Evolutionary conservation across 2,113 vertebrate genomes (phyloP), one percentile per base, ranked within the genome.

Genomic region (Albula goreensis): DNA sequence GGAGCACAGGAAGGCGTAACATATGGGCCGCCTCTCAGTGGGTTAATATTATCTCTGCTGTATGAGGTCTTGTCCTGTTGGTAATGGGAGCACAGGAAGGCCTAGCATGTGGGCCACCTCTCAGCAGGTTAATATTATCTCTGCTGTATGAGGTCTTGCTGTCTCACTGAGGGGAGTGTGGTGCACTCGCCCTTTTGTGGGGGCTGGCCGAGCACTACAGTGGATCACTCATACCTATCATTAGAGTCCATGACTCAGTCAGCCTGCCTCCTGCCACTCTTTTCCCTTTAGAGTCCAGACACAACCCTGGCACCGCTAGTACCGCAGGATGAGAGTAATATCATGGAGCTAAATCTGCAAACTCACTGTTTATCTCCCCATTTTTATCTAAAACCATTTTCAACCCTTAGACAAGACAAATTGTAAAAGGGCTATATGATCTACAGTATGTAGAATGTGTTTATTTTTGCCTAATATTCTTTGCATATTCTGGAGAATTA

Each of bases 161-260:
- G 41, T 50, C 41, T 49, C 49, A 50, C 66, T 52, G 50, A 52
- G 0, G 50, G 80, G 52, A 82, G n/a, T 56, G n/a, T 52, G 25
- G 52, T 50, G 5, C 12, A 15, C 15, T 22, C 25, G 50, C 19
- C 66, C 50, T 3, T 50, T 15, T 22, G 31, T 15, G 78, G 80
- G 31, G 70, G 70, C 70, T 31, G 70, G n/a, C n/a, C 10, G n/a
- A 51, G 6, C 48, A 19, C 60, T 17, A 50, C n/a, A n/a, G 41
- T 25, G 5, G 79, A 57, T 70, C n/a, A 63, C 50, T 17, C 12
- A 74, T 50, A 56, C 63, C 60, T 81, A 25, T 70, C 9, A 51
- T 82, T 74, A 70, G 79, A n/a, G 19, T 51, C 56, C 48, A 50
- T 81, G 85, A 70, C 41, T 85, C 57, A 66, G 22, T 25, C 22